phyloP scores from a whole-genome alignment of 2,888 invertebrate species.

The Eubasilissa splendida region DNA sequence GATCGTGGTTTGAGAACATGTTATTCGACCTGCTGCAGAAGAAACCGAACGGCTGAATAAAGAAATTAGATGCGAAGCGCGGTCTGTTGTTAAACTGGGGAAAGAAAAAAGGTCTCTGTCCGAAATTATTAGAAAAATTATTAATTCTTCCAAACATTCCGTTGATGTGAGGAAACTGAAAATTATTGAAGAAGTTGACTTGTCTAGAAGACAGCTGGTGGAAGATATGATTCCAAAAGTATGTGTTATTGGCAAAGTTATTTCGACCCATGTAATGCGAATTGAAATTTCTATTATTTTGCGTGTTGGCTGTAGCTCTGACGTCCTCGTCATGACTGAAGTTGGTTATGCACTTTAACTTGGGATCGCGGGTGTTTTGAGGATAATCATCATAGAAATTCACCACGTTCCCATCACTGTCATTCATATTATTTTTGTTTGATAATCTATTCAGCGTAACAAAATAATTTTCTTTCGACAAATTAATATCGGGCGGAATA shows the following conservation, averaged over 20 bases:
- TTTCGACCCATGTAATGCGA: constrained; percentile 25
- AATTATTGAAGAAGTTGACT: constrained; percentile 18
- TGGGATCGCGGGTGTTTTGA: constrained; percentile 6
- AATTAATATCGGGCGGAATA: constrained; percentile 46
- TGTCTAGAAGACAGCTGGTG: constrained; percentile 40
- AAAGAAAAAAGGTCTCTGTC: constrained; percentile 31
- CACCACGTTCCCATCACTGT: neutral
- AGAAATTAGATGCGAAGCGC: constrained; percentile 20
- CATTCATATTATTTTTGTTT: constrained; percentile 33
- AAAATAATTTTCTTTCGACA: constrained; percentile 41
- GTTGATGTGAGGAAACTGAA: constrained; percentile 25
- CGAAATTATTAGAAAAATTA: constrained; percentile 32
- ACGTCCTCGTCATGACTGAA: constrained; percentile 23
- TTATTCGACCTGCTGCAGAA: constrained; percentile 26
- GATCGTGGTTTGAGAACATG: constrained; percentile 1
- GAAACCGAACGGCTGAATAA: constrained; percentile 18
- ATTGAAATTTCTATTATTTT: constrained; percentile 1
- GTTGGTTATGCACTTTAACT: constrained; percentile 25
- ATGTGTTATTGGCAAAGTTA: constrained; percentile 47
- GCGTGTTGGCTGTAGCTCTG: neutral
- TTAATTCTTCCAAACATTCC: constrained; percentile 34
- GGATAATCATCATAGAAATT: constrained; percentile 25
- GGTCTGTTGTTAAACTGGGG: constrained; percentile 33
- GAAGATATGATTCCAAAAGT: constrained; percentile 53
- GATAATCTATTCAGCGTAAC: constrained; percentile 41